These are phyloP conservation scores for Harpalus rufipes DNA, from an alignment of 2,888 invertebrate genomes.

Conservation along the genomic window DNA sequence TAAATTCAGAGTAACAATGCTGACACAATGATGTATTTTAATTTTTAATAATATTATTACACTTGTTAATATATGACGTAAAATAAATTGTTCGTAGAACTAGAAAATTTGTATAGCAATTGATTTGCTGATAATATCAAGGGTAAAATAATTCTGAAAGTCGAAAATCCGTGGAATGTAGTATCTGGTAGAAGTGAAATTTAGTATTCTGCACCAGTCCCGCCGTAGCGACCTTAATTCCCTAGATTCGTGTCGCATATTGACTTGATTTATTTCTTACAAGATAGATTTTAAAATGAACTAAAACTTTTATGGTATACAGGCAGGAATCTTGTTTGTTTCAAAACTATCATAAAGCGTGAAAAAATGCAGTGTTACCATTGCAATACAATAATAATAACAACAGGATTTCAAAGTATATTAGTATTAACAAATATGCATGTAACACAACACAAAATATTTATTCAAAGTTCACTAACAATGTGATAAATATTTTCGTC, in stretches of 20 bases:
- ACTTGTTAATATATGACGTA: no score
- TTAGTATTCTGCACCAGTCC: not conserved
- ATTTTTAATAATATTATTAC: no score
- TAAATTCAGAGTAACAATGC: no score
- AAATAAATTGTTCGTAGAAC: not conserved
- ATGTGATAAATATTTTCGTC: no score
- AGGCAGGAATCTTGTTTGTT: not conserved
- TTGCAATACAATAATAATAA: no score
- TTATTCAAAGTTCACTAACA: no score
- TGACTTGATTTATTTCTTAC: not conserved
- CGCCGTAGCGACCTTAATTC: slow-evolving; percentile 37
- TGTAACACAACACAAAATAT: no score
- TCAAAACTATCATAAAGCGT: not conserved
- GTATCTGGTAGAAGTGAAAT: not conserved
- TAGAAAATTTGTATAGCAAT: not conserved
- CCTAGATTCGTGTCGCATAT: slow-evolving; percentile 9
- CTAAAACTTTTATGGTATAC: not conserved
- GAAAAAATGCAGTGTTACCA: no score
- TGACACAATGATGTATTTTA: no score
- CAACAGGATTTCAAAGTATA: no score
- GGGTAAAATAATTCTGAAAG: not conserved
- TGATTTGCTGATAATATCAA: not conserved
- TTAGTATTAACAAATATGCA: no score
- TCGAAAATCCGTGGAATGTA: not conserved
- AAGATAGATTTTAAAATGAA: not conserved